Conservation (phyloP, 2,888 invertebrate species). For the Bimastos eiseni region DNA sequence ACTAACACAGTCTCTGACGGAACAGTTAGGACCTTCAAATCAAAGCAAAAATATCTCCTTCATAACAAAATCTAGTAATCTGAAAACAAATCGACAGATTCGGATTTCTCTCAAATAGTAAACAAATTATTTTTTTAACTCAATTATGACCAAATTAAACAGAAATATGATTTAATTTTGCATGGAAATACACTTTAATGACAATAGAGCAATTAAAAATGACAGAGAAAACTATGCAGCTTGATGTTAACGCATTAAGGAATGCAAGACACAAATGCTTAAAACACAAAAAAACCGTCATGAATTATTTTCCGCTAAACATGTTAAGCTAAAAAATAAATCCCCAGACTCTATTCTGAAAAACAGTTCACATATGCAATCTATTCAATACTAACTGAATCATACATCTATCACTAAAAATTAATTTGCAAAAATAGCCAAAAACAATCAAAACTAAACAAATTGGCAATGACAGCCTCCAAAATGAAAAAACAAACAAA, state of each 20-base stretch:
- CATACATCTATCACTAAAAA: too few relatives aligned
- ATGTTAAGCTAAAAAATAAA: background rate
- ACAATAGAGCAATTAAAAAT: too few relatives aligned
- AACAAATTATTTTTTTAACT: background rate
- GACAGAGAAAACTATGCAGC: too few relatives aligned
- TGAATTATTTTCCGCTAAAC: background rate
- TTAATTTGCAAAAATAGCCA: too few relatives aligned
- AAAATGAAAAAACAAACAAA: background rate
- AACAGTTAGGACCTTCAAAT: background rate
- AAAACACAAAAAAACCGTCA: background rate
- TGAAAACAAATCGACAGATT: background rate
- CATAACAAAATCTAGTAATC: background rate
- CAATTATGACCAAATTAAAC: background rate
- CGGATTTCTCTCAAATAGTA: too few relatives aligned
- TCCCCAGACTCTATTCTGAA: background rate
- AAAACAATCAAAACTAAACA: too few relatives aligned
- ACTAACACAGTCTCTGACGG: background rate
- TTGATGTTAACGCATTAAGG: too few relatives aligned
- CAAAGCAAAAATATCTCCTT: background rate
- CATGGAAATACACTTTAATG: too few relatives aligned
- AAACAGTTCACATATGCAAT: background rate
- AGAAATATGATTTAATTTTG: background rate
- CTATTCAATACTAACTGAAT: background rate
- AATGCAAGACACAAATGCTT: background rate
- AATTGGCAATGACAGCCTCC: background rate